Base-by-base conservation (phyloP, 2,888 invertebrate genomes). In the Saturnia pavonia region DNA sequence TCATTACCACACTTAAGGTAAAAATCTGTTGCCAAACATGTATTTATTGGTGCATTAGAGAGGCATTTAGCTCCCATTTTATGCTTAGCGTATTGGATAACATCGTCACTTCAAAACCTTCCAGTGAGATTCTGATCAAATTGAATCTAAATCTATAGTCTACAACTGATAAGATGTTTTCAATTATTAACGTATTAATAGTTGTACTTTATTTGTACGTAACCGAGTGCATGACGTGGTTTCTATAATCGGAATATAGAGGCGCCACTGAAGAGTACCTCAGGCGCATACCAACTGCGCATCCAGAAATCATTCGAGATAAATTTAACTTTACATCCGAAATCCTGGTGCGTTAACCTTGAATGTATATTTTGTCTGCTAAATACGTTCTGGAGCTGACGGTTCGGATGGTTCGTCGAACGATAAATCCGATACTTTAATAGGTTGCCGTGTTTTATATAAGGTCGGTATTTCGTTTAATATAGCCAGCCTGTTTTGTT, bases 361-460 rank as follows among this genome's bases (percentile, higher is more conserved):
- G 85, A 78, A 76, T 73, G 82, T 81, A 81, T 82, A 83, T 84
- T 83, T 82, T 77, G 78, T 80, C 79, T 81, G 82, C 79, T 79
- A 74, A 77, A 77, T 76, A 75, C 72, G 77, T 71, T 75, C 34
- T 25, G 70, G 48, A 48, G 51, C 72, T 66, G 73, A 72, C 74
- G 65, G 65, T 40, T n/a, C 72, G 48, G 34, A 70, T 76, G 76
- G 77, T 79, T 77, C 80, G 77, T 71, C 75, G 78, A 42, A 76
- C 79, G 78, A 82, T 83, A 82, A 82, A 82, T 76, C 75, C 65
- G 74, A 80, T 76, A 77, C 75, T 81, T 79, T 79, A 81, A 79
- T 76, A 77, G 76, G 67, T 67, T 72, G 67, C 71, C 65, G 71
- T 74, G 74, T 77, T 76, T 71, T 70, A 72, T 75, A 76, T 76